Evolutionary conservation across 30 jellyfish, hydroid and myxozoan species (phyloP).

Genomic region (Rhopilema esculentum): DNA sequence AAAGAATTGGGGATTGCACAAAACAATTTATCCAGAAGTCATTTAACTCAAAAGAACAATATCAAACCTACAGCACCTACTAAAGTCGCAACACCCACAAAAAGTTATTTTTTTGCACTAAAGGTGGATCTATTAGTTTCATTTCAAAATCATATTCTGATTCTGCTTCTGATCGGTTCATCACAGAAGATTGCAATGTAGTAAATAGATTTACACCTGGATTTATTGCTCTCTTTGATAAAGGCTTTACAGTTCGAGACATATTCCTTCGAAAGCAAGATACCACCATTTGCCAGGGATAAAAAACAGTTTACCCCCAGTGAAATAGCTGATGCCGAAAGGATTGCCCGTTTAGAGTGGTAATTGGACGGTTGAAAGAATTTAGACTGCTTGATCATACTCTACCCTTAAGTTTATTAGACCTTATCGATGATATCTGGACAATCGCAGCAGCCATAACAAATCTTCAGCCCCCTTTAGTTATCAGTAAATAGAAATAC

Average conservation of each 20-base stretch:
- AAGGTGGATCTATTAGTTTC: constrained; percentile 48
- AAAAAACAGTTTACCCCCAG: constrained; percentile 52
- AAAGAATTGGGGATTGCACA: constrained; percentile 63
- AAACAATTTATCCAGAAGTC: constrained; percentile 52
- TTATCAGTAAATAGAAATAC: not conserved
- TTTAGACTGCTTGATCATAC: constrained; percentile 52
- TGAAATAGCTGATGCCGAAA: constrained; percentile 23
- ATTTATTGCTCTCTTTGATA: constrained; percentile 33
- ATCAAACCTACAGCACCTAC: constrained; percentile 60
- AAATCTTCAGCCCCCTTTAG: constrained; percentile 48
- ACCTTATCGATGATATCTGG: constrained; percentile 44
- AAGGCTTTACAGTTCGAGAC: constrained; percentile 48
- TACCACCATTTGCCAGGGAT: constrained; percentile 44
- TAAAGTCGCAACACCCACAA: constrained; percentile 40
- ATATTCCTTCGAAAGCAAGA: constrained; percentile 36
- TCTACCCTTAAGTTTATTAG: constrained; percentile 44
- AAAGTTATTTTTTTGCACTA: constrained; percentile 47
- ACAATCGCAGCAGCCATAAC: constrained; percentile 55
- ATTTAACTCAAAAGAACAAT: constrained; percentile 42
- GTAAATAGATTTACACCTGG: constrained; percentile 40
- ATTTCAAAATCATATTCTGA: constrained; percentile 40
- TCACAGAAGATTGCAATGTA: constrained; percentile 45
- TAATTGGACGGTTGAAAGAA: constrained; percentile 38
- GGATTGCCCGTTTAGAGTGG: constrained; percentile 56
- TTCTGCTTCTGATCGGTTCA: constrained; percentile 62